Evolutionary conservation across 1,140 invertebrate genomes (phyloP), one percentile per base, ranked within the genome.

Genomic region (Patella vulgata): DNA sequence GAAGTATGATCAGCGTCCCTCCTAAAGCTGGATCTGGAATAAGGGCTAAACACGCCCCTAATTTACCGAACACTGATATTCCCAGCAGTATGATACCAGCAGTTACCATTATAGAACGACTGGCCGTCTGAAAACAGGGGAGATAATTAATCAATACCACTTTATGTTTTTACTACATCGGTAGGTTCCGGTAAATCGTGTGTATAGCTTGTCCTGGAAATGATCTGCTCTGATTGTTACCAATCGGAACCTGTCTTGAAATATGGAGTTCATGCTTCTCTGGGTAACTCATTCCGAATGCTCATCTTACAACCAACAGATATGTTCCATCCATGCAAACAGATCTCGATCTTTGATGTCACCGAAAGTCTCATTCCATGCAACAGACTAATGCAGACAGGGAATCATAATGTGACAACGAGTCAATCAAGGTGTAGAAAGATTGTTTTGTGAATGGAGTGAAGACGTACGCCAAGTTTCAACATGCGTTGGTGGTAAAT

Each of bases 21-120:
- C 92, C 93, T 1, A 95, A 88, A 23, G 94, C 89, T 0, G 93
- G 93, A 74, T 92, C 90, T 2, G 93, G 93, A 52, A 95, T 93
- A 51, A 93, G 91, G 50, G 94, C 92, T 74, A 95, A 93, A 9
- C 93, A 85, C 0, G 92, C 93, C 17, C 92, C 92, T n/a, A 43
- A 91, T 85, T 95, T 95, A 43, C 91, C 91, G 43, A 94, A 87
- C 4, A 94, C 81, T 6, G 71, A 70, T 4, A 74, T 30, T 2
- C 66, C 21, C 1, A 96, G 85, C 91, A 95, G 93, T 9, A 94
- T 82, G 0, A 88, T 66, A 2, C 91, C 91, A 0, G 91, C 91
- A 84, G 89, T 91, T 60, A 94, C 91, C 56, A 78, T 68, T 23
- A 74, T 72, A 11, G 43, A 48, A 11, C 76, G 54, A 58, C 78